Evolutionary conservation across 2,113 vertebrate species (phyloP), one percentile per base, ranked within the genome.

Genomic region (Arizona elegans): DNA sequence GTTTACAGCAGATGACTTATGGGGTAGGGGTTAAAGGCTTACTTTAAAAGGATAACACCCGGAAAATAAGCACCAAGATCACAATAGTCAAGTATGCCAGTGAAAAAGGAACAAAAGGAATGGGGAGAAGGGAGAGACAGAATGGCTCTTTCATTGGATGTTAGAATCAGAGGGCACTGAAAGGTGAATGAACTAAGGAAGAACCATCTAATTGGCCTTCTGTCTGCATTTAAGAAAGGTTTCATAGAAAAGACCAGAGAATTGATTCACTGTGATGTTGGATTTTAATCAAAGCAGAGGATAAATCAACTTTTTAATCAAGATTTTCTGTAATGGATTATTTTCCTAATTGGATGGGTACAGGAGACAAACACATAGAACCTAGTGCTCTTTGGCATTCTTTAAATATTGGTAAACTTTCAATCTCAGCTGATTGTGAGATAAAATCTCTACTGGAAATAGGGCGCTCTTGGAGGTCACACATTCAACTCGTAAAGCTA

Each of bases 301-400:
- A 97, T 97, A 96, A 97, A 94, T 91, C 95, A 97, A 97, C 94
- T 97, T 86, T 97, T 96, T 97, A 97, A 97, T 97, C 96, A 97
- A 97, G 96, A 96, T 96, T 96, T 97, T 97, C 96, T 95, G 93
- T 96, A 97, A 97, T 97, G 96, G 96, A 97, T 97, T 96, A 96
- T 97, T 97, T 97, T 96, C 93, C 93, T 97, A 97, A 97, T 97
- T 97, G 96, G 96, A 97, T 95, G 94, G 95, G 96, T 96, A 95
- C 92, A 95, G 96, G 90, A 96, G 95, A 96, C 95, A 97, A 97
- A 96, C 92, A 96, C 96, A 97, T 95, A 94, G 93, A 95, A 54
- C 92, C 94, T 93, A 43, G 92, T 92, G 91, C 93, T 96, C 96
- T 95, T 95, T 97, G 94, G 95, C 88, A 90, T 97, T 96, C 95